phyloP scores from a whole-genome alignment of 92 coral and sea anemone species.

The Montipora capitata region DNA sequence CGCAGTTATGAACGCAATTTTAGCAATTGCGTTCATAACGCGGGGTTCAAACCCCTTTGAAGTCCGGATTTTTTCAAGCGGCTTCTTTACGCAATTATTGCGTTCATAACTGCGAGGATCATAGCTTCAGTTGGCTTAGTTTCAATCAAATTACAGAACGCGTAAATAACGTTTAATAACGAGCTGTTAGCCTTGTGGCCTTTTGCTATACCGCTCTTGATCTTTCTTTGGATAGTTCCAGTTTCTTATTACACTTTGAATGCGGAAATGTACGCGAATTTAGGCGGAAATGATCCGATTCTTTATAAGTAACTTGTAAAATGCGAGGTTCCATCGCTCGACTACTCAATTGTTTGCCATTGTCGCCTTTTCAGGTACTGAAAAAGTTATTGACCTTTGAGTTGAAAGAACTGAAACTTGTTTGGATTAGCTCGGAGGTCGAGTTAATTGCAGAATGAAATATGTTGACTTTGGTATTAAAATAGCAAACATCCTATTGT shows the following conservation, averaged over 20 bases:
- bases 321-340: too few relatives aligned
- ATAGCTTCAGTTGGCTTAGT: too few relatives aligned
- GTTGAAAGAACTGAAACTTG: not conserved
- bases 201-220: not conserved
- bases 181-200: not conserved
- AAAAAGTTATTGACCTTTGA: conserved; percentile 17
- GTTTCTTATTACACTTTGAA: not conserved
- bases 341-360: not conserved
- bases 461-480: conserved; percentile 27
- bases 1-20: too few relatives aligned
- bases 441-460: conserved; percentile 20
- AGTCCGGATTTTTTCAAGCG: too few relatives aligned
- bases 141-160: conserved; percentile 17
- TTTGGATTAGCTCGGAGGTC: conserved; percentile 12
- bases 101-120: too few relatives aligned
- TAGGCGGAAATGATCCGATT: not conserved
- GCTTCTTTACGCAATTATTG: too few relatives aligned
- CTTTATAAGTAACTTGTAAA: not conserved
- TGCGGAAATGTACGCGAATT: not conserved
- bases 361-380: not conserved
- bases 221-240: not conserved
- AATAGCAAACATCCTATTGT: conserved; percentile 38
- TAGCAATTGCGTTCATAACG: too few relatives aligned
- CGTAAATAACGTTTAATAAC: conserved; percentile 5
- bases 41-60: too few relatives aligned